Evolutionary conservation across 2,888 invertebrate genomes (phyloP).

Genomic region (Meteorus cinctellus): DNA sequence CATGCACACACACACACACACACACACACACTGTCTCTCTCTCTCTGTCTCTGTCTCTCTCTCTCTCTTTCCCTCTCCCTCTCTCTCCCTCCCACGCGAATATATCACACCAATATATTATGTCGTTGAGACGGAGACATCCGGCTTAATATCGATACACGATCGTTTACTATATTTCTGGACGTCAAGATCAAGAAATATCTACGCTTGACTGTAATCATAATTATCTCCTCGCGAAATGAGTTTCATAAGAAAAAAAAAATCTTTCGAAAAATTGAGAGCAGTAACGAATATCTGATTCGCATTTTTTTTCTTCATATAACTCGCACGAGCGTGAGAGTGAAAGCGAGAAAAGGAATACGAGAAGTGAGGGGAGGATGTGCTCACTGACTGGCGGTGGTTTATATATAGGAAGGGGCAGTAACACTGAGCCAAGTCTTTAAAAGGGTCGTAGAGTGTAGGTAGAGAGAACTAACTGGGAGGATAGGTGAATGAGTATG

Average conservation of each 20-base stretch:
- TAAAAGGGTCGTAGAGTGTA: slow-evolving; percentile 55
- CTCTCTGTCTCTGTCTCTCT: slow-evolving; percentile 40
- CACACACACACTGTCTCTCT: slow-evolving; percentile 56
- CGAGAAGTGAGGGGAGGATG: slow-evolving; percentile 34
- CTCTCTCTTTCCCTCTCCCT: slow-evolving; percentile 57
- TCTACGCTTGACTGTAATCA: not conserved
- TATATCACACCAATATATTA: slow-evolving; percentile 70
- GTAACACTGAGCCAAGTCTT: slow-evolving; percentile 33
- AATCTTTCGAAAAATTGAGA: not conserved
- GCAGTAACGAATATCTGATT: not conserved
- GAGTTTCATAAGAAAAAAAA: not conserved
- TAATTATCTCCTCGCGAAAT: not conserved
- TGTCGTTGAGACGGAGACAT: slow-evolving; percentile 44
- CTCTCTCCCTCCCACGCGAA: slow-evolving; percentile 64
- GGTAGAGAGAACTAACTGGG: slow-evolving; percentile 61
- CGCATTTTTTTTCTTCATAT: not conserved
- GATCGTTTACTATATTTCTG: slow-evolving; percentile 14
- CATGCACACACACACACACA: slow-evolving; percentile 21
- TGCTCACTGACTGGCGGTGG: slow-evolving; percentile 39
- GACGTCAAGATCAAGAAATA: slow-evolving; percentile 6
- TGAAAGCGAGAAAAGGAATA: not conserved
- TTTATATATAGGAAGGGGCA: slow-evolving; percentile 22
- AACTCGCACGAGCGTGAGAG: not conserved
- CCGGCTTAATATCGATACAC: slow-evolving; percentile 38
- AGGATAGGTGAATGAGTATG: slow-evolving; percentile 72